These are phyloP conservation scores for Hypolimnas misippus DNA, from an alignment of 2,888 invertebrate species.

Conservation along the genomic window DNA sequence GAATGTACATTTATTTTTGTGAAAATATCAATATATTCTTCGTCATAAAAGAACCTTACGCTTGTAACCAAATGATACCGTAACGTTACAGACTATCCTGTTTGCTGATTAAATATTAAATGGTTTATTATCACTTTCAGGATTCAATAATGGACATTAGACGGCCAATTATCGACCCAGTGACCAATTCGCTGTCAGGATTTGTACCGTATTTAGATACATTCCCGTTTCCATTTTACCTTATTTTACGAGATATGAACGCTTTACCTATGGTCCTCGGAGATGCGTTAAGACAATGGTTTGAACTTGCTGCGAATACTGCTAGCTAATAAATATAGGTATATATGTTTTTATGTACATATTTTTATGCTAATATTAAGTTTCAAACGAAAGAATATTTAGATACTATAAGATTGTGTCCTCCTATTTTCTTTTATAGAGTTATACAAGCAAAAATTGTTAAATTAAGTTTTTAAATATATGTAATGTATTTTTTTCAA, in stretches of 20 bases:
- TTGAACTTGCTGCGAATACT: conserved; percentile 93
- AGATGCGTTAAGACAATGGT: conserved; percentile 99
- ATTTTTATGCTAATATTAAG: not conserved
- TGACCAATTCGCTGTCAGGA: conserved; percentile 77
- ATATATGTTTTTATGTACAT: not conserved
- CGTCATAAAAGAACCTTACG: too few relatives aligned
- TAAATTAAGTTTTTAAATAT: not conserved
- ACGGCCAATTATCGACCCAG: conserved; percentile 88
- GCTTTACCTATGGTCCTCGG: conserved; percentile 95
- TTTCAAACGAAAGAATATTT: not conserved
- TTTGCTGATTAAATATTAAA: too few relatives aligned
- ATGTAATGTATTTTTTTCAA: not conserved
- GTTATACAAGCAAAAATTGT: not conserved
- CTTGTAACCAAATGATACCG: too few relatives aligned
- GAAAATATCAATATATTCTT: too few relatives aligned
- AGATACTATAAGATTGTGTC: not conserved
- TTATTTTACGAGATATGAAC: conserved; percentile 95
- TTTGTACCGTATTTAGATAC: conserved; percentile 94
- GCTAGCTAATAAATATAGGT: conserved; percentile 50
- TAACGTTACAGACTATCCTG: too few relatives aligned
- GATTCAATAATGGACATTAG: conserved; percentile 95
- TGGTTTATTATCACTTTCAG: too few relatives aligned
- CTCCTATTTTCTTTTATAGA: not conserved
- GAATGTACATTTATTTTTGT: too few relatives aligned
- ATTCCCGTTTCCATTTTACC: conserved; percentile 99